Base-by-base conservation (phyloP, 35 echinoderm and acorn worm species). In the Anneissia japonica region DNA sequence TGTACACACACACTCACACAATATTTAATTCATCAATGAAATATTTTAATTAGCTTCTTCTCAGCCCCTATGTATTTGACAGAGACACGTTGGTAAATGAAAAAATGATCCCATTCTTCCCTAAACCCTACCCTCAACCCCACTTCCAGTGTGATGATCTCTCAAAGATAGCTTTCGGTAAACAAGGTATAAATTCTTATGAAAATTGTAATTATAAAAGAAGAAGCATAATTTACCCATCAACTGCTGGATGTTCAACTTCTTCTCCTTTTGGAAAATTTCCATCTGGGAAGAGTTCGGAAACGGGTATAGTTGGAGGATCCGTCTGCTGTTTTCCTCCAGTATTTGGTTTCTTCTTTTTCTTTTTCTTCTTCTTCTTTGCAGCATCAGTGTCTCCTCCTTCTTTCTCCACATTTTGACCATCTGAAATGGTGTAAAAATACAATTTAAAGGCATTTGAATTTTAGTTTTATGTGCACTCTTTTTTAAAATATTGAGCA, bases 311-410 rank as follows among this genome's bases (percentile, higher is more conserved):
- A 3, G 96, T 99, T 19, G 96, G 96, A 34, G 96, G 96, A 87
- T 93, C 89, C 30, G 92, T 99, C 87, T 99, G 96, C 76, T 94
- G 90, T 82, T 84, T 91, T 73, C 77, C 85, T 32, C 77, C 85
- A 4, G 34, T 74, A 5, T 88, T 88, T 0, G 81, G 81, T 31
- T 90, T 94, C 87, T 94, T 94, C 86, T 94, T 94, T 81, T 99
- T 99, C 92, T 92, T 93, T 74, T 91, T 98, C 87, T 91, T 93
- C 83, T 91, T 99, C 87, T 99, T 99, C 83, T 99, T 99, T 79
- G 64, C 76, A 28, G 31, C 91, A 11, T 81, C 79, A 39, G 36
- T 39, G n/a, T 81, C 79, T 39, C 40, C 37, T 39, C 40, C 77
- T 79, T 79, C 37, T 81, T 81, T 39, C 40, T 81, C 79, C 40